Evolutionary conservation across 2,888 invertebrate species (phyloP), one percentile per base, ranked within the genome.

Genomic region (Drosophila buzzatii): DNA sequence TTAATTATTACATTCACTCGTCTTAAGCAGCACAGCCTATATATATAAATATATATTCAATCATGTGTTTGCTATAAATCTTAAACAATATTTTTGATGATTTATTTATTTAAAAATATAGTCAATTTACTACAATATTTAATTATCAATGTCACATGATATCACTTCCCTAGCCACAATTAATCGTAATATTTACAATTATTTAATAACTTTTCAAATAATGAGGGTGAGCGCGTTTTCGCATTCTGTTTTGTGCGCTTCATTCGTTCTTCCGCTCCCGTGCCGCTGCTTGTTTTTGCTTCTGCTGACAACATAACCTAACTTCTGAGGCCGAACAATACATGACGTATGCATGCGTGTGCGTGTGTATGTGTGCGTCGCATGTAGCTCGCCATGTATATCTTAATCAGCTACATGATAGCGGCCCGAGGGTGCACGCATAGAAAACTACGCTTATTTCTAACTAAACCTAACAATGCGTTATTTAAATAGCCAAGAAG

Each of bases 321-420:
- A 82, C 82, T 82, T 82, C 70, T 75, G 18, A 57, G 68, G 64
- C 61, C 57, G 55, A 55, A 62, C 69, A 75, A 72, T 82, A 85
- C 82, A 82, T 81, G 85, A 60, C 66, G 75, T 65, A 51, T 70
- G 65, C 55, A 47, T 44, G 47, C 35, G 63, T 42, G 31, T 49
- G 65, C 27, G 44, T 45, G 45, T 55, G 39, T 55, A 59, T 53
- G 47, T 51, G 49, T 53, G 33, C 51, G 65, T 53, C 7, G 51
- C 83, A 84, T 84, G 83, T 86, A 84, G 82, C 27, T 23, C 42
- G 42, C 55, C 87, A 84, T 84, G 83, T 84, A 84, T 62, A 33
- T 14, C 64, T 57, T 52, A 51, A 57, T 18, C 41, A 73, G 55
- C 71, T 84, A 84, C 83, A 84, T 84, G 83, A 55, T 10, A 75